phyloP scores from a whole-genome alignment of 2,888 invertebrate species.

The Herminia tarsipennalis region DNA sequence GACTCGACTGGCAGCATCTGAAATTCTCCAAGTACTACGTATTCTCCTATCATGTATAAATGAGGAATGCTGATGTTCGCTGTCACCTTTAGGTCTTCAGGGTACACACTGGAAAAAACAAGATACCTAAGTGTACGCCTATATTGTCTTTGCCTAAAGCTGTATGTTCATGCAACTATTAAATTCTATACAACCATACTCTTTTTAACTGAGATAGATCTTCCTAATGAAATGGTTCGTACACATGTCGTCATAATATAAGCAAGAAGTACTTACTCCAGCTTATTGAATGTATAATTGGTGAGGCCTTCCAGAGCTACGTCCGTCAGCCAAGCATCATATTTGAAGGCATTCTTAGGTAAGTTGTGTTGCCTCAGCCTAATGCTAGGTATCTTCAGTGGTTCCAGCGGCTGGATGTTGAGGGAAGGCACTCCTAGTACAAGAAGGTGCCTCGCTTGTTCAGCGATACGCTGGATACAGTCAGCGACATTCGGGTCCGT shows the following conservation, averaged over 20 bases:
- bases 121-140: too few relatives aligned
- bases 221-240: not conserved
- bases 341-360: slow-evolving; percentile 78
- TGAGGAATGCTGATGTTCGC: slow-evolving; percentile 75
- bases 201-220: too few relatives aligned
- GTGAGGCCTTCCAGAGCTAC: slow-evolving; percentile 77
- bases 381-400: slow-evolving; percentile 85
- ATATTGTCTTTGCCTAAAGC: too few relatives aligned
- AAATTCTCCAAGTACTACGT: slow-evolving; percentile 80
- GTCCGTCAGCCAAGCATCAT: slow-evolving; percentile 82
- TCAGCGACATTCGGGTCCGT: slow-evolving; percentile 83
- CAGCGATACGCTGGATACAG: slow-evolving; percentile 84
- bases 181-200: too few relatives aligned
- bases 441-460: slow-evolving; percentile 79
- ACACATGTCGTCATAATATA: not conserved
- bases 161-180: too few relatives aligned
- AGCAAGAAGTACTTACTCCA: slow-evolving; percentile 71
- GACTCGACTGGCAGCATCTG: slow-evolving; percentile 86
- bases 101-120: slow-evolving; percentile 77
- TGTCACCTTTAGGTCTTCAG: slow-evolving; percentile 74
- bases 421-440: slow-evolving; percentile 85
- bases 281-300: slow-evolving; percentile 78
- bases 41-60: slow-evolving; percentile 73
- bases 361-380: slow-evolving; percentile 83
- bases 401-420: slow-evolving; percentile 86